Evolutionary conservation across 2,797 vertebrate species (phyloP).

Genomic region (Steatocranus sp.): DNA sequence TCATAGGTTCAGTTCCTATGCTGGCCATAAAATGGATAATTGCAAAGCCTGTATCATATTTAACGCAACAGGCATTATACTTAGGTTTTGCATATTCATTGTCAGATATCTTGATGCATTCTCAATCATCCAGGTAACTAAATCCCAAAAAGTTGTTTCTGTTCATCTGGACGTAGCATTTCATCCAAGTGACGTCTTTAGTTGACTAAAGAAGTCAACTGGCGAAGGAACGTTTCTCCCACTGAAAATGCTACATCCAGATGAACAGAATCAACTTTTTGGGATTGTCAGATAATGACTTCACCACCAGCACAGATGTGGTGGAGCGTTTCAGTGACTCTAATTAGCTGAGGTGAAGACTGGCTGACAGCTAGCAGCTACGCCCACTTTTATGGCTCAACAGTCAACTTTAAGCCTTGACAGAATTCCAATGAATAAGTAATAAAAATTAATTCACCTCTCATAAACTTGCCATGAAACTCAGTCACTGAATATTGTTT

Average conservation of each 20-base stretch:
- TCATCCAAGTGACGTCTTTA: neutral
- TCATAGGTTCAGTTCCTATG: constrained; percentile 1
- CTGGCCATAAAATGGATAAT: neutral
- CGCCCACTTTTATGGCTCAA: neutral
- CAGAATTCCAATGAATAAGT: neutral
- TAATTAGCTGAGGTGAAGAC: neutral
- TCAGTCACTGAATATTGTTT: neutral
- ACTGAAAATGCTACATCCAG: neutral
- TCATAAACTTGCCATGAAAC: neutral
- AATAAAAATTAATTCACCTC: neutral
- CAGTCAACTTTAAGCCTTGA: neutral
- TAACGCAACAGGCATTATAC: neutral
- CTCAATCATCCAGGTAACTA: neutral
- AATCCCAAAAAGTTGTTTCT: neutral
- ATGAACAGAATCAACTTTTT: neutral
- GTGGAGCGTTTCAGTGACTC: neutral
- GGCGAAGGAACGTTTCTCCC: neutral
- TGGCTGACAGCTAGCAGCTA: neutral
- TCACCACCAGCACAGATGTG: neutral
- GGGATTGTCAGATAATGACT: neutral
- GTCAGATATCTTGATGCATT: neutral
- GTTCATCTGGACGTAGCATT: neutral
- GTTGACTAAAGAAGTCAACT: neutral
- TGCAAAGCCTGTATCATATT: neutral
- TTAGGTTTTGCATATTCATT: neutral